Evolutionary conservation across 2,888 invertebrate species (phyloP), one percentile per base, ranked within the genome.

Genomic region (Pharmacophagus antenor): DNA sequence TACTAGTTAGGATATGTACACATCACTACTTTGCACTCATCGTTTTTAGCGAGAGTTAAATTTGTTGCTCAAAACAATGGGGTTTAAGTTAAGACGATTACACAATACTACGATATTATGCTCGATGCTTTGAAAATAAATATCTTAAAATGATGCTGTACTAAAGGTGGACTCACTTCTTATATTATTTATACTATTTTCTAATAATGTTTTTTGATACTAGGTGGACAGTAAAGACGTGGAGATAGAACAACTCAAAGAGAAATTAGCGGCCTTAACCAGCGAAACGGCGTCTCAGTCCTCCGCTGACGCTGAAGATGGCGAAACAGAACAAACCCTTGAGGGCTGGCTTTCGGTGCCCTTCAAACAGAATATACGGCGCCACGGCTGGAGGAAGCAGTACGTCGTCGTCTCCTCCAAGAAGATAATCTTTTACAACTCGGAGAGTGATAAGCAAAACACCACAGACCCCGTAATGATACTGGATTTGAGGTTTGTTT

Each of bases 281-380:
- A 94, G 95, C 70, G 98, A 98, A 87, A 97, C 97, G 0, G 96
- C 97, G 0, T 98, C 97, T 2, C 93, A 98, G 63, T 97, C 97
- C 63, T 98, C 97, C 12, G 96, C 96, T 4, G 97, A 97, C 77
- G 96, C 96, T 56, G 97, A 97, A 73, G 94, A 93, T 62, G 95
- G 93, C 44, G 94, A 96, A 75, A 95, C 91, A 1, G 95, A 95
- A 76, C 93, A 94, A 70, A 94, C 95, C 67, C 94, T 99, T 72
- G 99, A 99, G 85, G 99, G 99, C 60, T 99, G 98, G 98, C 93
- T 99, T 62, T 96, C 97, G 56, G 95, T 98, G 72, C 99, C 99
- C 57, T 97, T 96, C 80, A 98, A 97, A 78, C 97, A 98, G 84
- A 99, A 99, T 84, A 97, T 98, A 68, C 94, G 96, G 67, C 93